Percentiles rank a stretch among this genome's conserved stretches.
Conservation (phyloP, 2,113 vertebrate genomes). For the Lichenostomus cassidix region DNA sequence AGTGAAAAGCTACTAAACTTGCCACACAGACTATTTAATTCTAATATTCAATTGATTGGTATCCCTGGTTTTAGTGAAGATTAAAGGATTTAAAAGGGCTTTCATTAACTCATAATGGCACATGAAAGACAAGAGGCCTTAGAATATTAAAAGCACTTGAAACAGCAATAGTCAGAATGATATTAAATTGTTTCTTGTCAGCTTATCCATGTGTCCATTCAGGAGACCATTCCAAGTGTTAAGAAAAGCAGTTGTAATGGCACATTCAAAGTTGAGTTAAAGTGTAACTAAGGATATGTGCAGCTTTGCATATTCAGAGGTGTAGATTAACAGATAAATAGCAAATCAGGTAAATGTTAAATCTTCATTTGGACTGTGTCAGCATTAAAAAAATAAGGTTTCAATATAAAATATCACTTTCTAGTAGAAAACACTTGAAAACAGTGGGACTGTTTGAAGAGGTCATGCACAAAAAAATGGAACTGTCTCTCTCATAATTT, state of each 20-base stretch:
- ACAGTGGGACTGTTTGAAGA: not conserved
- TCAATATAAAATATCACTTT: not conserved
- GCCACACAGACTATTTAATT: not conserved
- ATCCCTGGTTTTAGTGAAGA: not conserved
- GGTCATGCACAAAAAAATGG: not conserved
- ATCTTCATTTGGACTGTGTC: not conserved
- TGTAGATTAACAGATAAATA: not conserved
- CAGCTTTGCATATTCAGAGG: not conserved
- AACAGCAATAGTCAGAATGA: not conserved
- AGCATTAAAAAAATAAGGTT: not conserved
- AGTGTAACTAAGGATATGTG: not conserved
- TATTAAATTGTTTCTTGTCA: not conserved
- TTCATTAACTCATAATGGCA: not conserved
- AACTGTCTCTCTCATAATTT: not conserved
- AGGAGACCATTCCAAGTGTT: not conserved
- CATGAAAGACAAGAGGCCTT: not conserved
- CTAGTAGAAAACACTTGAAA: not conserved
- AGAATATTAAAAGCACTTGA: not conserved
- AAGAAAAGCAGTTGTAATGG: not conserved
- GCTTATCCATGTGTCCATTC: not conserved
- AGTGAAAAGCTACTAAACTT: not conserved
- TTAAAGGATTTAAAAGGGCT: not conserved
- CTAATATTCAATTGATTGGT: not conserved
- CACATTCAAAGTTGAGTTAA: not conserved
- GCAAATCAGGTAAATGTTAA: not conserved